Base-by-base conservation (phyloP, 1,140 invertebrate species). In the Orchesella cincta region DNA sequence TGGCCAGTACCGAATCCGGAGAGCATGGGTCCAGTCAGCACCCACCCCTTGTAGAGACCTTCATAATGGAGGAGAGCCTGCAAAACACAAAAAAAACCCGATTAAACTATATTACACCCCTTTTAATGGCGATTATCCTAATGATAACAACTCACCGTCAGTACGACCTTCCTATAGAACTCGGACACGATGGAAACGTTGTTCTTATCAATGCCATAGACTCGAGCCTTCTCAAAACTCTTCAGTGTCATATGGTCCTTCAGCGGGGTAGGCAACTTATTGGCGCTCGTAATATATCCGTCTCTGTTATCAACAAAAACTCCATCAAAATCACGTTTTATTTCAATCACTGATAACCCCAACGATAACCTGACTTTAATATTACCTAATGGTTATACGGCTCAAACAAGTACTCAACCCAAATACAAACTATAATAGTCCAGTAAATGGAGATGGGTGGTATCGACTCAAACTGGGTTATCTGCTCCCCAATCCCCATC, bases 181-280 rank as follows among this genome's bases (percentile, higher is more conserved):
- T 92, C 90, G 82, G 91, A 90, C 62, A 92, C 86, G 77, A 94
- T 91, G 29, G 89, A 88, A 87, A 93, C 98, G 70, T 87, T 88
- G 82, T 90, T 92, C 84, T 92, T 94, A 84, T 98, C 95, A 76
- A 96, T 86, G 14, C 90, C 90, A 88, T 98, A 98, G 2, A 89
- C 78, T 57, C 94, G 88, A 0, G 96, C 92, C 86, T 98, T 98
- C 46, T 92, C 88, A 85, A 96, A 98, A 36, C 93, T 92, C 82
- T 95, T 93, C 74, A 92, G 87, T 83, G 91, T 91, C 85, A 98
- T 88, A 73, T 94, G 90, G 78, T 89, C 88, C 79, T 90, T 88
- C 20, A 98, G 86, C 78, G 91, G 90, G 36, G 86, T 83, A 35
- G 96, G 96, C 64, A 96, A 90, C 78, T 89, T 87, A 77, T 89